phyloP scores from a whole-genome alignment of 2,113 vertebrate species.

The Psittacula cyanocephala region DNA sequence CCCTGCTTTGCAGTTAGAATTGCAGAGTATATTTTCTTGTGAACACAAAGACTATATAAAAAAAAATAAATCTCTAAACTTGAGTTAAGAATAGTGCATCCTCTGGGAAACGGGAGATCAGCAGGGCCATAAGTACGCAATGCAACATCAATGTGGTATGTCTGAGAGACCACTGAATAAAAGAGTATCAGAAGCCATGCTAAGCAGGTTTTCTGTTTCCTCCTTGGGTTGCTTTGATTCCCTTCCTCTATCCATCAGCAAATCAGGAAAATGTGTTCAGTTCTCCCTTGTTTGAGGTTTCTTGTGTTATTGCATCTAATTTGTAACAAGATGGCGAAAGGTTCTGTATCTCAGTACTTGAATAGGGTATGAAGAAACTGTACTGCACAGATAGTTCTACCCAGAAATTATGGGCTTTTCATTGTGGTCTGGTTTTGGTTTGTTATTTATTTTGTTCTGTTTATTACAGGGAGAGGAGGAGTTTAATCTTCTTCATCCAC shows the following conservation, averaged over 20 bases:
- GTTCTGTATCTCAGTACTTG: not conserved
- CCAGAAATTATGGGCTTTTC: not conserved
- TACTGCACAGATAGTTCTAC: not conserved
- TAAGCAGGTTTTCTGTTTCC: not conserved
- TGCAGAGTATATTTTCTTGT: not conserved
- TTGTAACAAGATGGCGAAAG: not conserved
- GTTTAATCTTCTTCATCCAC: constrained; percentile 74
- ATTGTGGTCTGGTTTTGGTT: not conserved
- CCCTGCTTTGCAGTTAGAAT: not conserved
- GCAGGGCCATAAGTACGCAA: not conserved
- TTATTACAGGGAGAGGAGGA: constrained; percentile 75
- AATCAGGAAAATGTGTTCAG: not conserved
- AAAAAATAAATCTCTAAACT: not conserved
- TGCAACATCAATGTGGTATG: not conserved
- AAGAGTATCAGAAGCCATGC: not conserved
- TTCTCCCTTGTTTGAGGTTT: not conserved
- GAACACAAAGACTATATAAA: not conserved
- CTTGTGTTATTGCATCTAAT: not conserved
- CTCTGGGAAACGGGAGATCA: not conserved
- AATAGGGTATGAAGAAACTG: not conserved
- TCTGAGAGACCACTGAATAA: not conserved
- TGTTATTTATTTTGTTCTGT: not conserved
- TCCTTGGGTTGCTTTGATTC: not conserved
- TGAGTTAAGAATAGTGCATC: not conserved
- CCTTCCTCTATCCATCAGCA: not conserved